These are phyloP conservation scores for Dendrophyllia cribrosa DNA, from an alignment of 64 coral and sea anemone genomes.

Conservation along the genomic window DNA sequence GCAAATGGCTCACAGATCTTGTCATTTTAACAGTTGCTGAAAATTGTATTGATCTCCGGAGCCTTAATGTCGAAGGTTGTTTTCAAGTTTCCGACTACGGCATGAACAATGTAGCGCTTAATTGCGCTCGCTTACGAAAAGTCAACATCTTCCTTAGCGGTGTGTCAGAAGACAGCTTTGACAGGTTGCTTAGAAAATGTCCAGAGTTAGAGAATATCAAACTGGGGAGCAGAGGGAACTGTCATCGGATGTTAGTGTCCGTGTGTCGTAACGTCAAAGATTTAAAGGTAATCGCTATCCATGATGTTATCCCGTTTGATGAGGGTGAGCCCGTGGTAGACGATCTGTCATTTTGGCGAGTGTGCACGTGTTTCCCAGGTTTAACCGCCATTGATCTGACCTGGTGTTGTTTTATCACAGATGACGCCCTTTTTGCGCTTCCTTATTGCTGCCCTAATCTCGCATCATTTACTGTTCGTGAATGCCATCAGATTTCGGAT, in stretches of 20 bases:
- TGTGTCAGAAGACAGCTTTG: slow-evolving; percentile 68
- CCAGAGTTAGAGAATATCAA: slow-evolving; percentile 67
- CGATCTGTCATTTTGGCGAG: slow-evolving; percentile 53
- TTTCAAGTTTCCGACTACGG: slow-evolving; percentile 77
- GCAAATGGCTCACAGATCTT: slow-evolving; percentile 74
- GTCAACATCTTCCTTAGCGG: slow-evolving; percentile 76
- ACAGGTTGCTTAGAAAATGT: slow-evolving; percentile 56
- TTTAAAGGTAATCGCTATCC: slow-evolving; percentile 67
- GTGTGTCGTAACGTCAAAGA: slow-evolving; percentile 55
- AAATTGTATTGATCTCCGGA: slow-evolving; percentile 66
- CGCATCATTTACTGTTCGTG: slow-evolving; percentile 56
- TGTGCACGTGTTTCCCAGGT: slow-evolving; percentile 72
- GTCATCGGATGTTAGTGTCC: slow-evolving; percentile 74
- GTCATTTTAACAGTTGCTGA: slow-evolving; percentile 44
- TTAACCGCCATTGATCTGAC: slow-evolving; percentile 75
- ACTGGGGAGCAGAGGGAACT: slow-evolving; percentile 80
- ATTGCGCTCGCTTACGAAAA: slow-evolving; percentile 54
- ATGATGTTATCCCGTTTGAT: slow-evolving; percentile 85
- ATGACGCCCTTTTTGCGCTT: slow-evolving; percentile 65
- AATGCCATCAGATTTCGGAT: slow-evolving; percentile 87
- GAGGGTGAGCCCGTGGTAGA: slow-evolving; percentile 76
- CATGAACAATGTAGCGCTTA: slow-evolving; percentile 40
- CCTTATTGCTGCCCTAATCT: slow-evolving; percentile 61
- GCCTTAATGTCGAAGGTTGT: slow-evolving; percentile 73
- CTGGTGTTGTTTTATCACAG: slow-evolving; percentile 88